Evolutionary conservation across 64 coral and sea anemone genomes (phyloP).

Genomic region (Catalaphyllia jardinei): DNA sequence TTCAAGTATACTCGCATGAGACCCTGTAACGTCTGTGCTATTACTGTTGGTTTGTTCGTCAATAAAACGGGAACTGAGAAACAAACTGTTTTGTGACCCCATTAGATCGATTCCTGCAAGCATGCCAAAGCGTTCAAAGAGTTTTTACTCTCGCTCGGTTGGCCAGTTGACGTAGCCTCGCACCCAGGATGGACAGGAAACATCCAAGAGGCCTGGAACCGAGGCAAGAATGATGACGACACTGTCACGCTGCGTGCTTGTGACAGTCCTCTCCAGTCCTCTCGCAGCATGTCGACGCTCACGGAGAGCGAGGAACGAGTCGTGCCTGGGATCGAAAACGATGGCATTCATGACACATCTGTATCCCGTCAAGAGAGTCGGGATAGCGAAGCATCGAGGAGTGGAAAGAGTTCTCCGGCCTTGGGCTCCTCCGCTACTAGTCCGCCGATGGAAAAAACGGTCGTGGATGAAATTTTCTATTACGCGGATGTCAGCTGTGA

Average conservation of each 20-base stretch:
- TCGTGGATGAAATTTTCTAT: constrained; percentile 88
- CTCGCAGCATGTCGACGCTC: constrained; percentile 72
- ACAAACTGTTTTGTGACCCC: neutral
- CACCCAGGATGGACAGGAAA: constrained; percentile 97
- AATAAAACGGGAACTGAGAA: neutral
- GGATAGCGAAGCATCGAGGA: constrained; percentile 20
- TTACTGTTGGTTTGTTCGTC: neutral
- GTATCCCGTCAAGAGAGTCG: neutral
- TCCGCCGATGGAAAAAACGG: neutral
- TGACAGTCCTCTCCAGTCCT: constrained; percentile 5
- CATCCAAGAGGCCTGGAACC: constrained; percentile 79
- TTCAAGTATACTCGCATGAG: neutral
- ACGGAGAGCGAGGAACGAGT: constrained; percentile 61
- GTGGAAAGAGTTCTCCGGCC: neutral
- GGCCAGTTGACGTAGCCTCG: constrained; percentile 77
- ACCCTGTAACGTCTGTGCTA: neutral
- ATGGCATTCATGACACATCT: neutral
- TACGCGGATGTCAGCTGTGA: constrained; percentile 88
- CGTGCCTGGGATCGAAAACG: constrained; percentile 41
- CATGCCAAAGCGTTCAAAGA: constrained; percentile 79
- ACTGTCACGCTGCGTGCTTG: constrained; percentile 16
- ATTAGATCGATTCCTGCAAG: constrained; percentile 82
- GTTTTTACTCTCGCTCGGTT: constrained; percentile 90
- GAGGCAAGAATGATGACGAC: constrained; percentile 22
- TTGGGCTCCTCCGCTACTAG: neutral